Percentiles rank a stretch among this genome's conserved stretches.
Evolutionary conservation across 2,888 invertebrate genomes (phyloP).

Genomic region (Xylota segnis): DNA sequence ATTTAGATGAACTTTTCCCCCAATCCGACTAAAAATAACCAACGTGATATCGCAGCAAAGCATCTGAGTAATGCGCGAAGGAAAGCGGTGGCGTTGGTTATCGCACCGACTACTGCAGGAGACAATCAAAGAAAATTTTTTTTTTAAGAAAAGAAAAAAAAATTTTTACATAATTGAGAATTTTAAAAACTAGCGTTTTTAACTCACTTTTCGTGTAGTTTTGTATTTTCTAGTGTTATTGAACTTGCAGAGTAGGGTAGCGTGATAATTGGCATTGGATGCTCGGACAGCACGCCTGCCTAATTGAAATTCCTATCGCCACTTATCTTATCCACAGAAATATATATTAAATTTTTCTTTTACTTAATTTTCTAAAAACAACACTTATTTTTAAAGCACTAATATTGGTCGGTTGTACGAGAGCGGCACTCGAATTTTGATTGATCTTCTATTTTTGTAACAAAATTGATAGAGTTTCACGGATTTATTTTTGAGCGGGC

Average conservation of each 20-base stretch:
- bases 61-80: conserved; percentile 72
- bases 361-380: background rate
- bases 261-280: conserved; percentile 59
- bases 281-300: conserved; percentile 42
- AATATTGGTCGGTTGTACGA: conserved; percentile 14
- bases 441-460: conserved; percentile 24
- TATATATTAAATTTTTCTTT: background rate
- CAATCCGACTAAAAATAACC: conserved; percentile 68
- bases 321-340: conserved; percentile 22
- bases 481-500: conserved; percentile 13
- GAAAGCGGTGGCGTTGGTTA: conserved; percentile 40
- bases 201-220: conserved; percentile 67
- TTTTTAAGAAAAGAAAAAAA: no score
- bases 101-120: conserved; percentile 44
- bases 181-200: conserved; percentile 43
- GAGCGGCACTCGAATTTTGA: conserved; percentile 34
- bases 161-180: conserved; percentile 62
- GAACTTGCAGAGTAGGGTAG: conserved; percentile 43
- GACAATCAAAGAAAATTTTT: conserved; percentile 22
- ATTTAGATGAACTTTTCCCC: conserved; percentile 71
- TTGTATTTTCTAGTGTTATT: conserved; percentile 55
- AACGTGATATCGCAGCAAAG: conserved; percentile 66
- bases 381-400: conserved; percentile 17
- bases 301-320: background rate
- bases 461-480: conserved; percentile 6